Evolutionary conservation across 2,888 invertebrate species (phyloP), one percentile per base, ranked within the genome.

Genomic region (Prionchulus punctatus): DNA sequence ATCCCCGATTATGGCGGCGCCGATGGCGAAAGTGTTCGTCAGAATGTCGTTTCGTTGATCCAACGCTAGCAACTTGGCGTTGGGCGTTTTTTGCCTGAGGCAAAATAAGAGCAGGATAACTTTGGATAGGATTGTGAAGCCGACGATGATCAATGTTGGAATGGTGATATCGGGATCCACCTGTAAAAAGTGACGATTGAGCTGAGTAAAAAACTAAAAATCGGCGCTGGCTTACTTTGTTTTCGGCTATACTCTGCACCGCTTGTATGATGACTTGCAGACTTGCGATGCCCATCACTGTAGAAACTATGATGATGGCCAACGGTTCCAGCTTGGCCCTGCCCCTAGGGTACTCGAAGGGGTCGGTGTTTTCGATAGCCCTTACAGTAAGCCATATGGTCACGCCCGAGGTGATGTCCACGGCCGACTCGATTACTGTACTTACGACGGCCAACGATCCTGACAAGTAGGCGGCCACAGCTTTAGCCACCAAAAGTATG

Each of bases 41-140:
- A 74, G 58, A n/a, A 74, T 69, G 59, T 76, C 76, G 61, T 76
- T 76, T 7, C 76, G 61, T 63, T 75, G 75, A 61, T 77, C 76
- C 62, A 72, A 70, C 1, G 73, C 70, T 23, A 76, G 62, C 12
- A 65, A 61, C 21, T 56, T 23, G 59, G 61, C 60, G 23, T 60
- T 57, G 4, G 59, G 47, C 21, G 67, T 60, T 4, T 63, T 66
- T 26, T 66, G 60, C 31, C 60, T 60, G 47, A 61, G 64, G 54
- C 69, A 70, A 3, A 65, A 55, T 1, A 67, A 47, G 59, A 65
- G 60, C 4, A 69, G 57, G 21, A 67, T 36, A 1, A 62, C 49
- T 55, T 70, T 69, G 23, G 64, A 52, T 4, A 55, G 43, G 4
- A 66, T 63, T 7, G 65, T 67, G 1, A 62, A 59, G 2, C 62